Conservation (phyloP, 2,797 vertebrate genomes). For the Pelobates cultripes region DNA sequence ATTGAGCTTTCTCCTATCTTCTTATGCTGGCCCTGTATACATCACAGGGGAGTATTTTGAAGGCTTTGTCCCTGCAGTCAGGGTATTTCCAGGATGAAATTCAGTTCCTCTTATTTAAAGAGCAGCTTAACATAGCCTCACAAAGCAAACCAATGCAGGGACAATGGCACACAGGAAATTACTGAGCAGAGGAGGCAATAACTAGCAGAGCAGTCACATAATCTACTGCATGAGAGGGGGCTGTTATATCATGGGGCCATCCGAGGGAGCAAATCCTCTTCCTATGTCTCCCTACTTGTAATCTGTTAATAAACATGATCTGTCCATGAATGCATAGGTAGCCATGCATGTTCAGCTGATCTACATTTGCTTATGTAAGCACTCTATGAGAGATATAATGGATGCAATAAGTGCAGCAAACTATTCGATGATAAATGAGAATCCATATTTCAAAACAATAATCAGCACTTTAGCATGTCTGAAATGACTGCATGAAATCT, state of each 20-base stretch:
- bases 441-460: too few species aligned
- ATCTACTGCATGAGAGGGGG: conserved; percentile 34
- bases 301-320: neutral
- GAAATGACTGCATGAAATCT: too few species aligned
- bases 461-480: too few species aligned
- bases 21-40: neutral
- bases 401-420: too few species aligned
- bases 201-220: conserved; percentile 33
- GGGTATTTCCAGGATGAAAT: conserved; percentile 51
- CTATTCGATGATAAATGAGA: too few species aligned
- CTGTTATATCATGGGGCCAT: conserved; percentile 29
- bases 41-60: conserved; percentile 3
- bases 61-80: neutral
- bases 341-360: neutral
- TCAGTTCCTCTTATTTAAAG: conserved; percentile 67
- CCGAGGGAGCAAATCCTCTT: conserved; percentile 4
- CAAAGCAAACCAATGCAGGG: conserved; percentile 76
- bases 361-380: neutral
- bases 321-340: neutral
- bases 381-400: neutral
- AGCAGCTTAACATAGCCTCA: conserved; percentile 70
- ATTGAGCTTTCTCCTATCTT: too few species aligned
- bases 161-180: conserved; percentile 77
- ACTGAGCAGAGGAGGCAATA: conserved; percentile 29
- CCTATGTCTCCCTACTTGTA: neutral